Conservation (phyloP, 2,888 invertebrate genomes). For the Drosophila stalkeri region DNA sequence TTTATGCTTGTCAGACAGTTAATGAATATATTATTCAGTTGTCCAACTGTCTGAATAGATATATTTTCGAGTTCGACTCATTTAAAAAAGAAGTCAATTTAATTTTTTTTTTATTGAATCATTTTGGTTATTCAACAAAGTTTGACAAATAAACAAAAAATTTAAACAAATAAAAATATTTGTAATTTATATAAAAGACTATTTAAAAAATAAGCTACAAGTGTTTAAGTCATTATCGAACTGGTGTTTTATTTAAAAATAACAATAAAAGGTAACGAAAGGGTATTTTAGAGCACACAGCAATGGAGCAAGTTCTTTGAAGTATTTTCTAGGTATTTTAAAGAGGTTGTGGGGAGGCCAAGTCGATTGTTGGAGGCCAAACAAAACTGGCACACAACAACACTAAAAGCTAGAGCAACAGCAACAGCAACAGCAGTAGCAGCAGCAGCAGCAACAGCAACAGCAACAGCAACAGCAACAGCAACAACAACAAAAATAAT, state of each 20-base stretch:
- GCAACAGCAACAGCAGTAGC: conserved; percentile 16
- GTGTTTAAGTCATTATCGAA: neutral
- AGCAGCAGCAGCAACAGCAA: neutral
- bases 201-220: neutral
- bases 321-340: conserved; percentile 34
- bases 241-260: neutral
- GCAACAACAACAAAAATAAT: conserved; percentile 22
- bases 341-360: conserved; percentile 54
- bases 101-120: too few species aligned
- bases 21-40: neutral
- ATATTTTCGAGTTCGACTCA: too few species aligned
- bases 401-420: conserved; percentile 10
- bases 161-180: too few species aligned
- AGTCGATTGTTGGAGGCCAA: conserved; percentile 72
- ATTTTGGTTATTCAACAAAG: too few species aligned
- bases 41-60: too few species aligned
- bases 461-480: neutral
- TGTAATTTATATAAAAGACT: too few species aligned
- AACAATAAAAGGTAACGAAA: neutral
- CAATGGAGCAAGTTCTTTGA: conserved; percentile 14
- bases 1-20: neutral
- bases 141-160: too few species aligned
- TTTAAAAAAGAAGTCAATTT: too few species aligned
- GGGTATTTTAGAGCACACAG: conserved; percentile 1
- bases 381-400: conserved; percentile 59